Evolutionary conservation across 1,140 invertebrate species (phyloP), one percentile per base, ranked within the genome.

Genomic region (Cyclina sinensis): DNA sequence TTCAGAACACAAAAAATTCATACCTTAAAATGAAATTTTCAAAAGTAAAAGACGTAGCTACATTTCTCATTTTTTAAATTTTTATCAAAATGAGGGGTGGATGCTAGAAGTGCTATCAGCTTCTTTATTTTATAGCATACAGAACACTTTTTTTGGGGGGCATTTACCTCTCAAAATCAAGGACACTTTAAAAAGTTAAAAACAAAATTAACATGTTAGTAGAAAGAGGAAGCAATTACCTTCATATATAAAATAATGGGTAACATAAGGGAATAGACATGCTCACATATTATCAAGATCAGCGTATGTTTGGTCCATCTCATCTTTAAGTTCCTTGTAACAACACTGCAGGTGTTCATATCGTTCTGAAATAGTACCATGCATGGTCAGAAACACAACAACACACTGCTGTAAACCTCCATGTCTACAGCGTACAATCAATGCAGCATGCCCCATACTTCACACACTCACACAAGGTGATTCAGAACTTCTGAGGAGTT

Each of bases 231-330:
- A 46, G n/a, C 12, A 59, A n/a, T 86, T 86, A 86, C 70, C 84
- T 86, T 78, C 21, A 86, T 16, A 79, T 30, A 79, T 37, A 54
- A 82, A 73, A 59, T 76, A 68, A 62, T 51, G 51, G 74, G 74
- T 74, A 68, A 78, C 9, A n/a, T 16, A 54, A 51, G 30, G 37
- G 78, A 30, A 18, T 16, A 27, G 21, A 83, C 79, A 83, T 83
- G 87, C 87, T 88, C 86, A 94, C 89, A 94, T 89, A 90, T 92
- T 91, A 37, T 91, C 73, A 74, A 94, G 82, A 24, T 94, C 93
- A 18, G 51, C 48, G 96, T 99, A 97, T 94, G 99, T 99, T 94
- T 98, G 97, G 96, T 99, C 99, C 98, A 99, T 99, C 96, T 99
- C 99, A 96, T 99, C 98, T 96, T 99, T 98, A 93, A 99, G 97